Evolutionary conservation across 2,113 vertebrate genomes (phyloP), one percentile per base, ranked within the genome.

Genomic region (Pterophyllum scalare): DNA sequence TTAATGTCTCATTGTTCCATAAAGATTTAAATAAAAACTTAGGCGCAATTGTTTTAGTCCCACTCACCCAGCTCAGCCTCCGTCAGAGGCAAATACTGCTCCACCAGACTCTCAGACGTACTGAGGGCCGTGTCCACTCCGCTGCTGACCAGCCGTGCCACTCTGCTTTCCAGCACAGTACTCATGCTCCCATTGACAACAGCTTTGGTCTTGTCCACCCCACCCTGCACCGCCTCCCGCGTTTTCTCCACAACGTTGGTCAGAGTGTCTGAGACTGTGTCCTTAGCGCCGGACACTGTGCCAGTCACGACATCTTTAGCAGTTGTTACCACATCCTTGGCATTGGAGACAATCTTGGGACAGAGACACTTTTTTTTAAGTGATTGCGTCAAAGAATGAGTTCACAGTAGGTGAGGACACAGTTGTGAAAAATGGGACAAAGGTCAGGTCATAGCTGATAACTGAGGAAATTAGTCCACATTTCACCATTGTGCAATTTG

Each of bases 21-120:
- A 70, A 67, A 46, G 46, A 70, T 70, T 19, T 46, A 67, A 49
- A 43, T 20, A 61, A 38, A 38, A 38, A 35, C 10, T n/a, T 24
- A 2, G 3, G 24, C 8, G 40, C 40, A 67, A 49, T 17, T 46
- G 5, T 14, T 72, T 72, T 72, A 46, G 28, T 13, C 6, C 9
- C 59, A 57, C 92, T 97, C 94, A 99, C 98, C 97, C 80, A 97
- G 84, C 46, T 97, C 97, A 24, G 96, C 96, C 88, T 97, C 95
- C 1, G 96, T 96, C 89, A 96, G 93, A 33, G 98, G 97, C 11
- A 99, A 95, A 62, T 98, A 99, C 58, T 96, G 97, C 78, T 99
- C 98, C 87, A 99, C 95, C 84, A 99, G 93, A 4, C 88, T 94
- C 93, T 99, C 98, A 0, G 98, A 99, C 14, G 90, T 97, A 58